Evolutionary conservation across 2,888 invertebrate genomes (phyloP), one percentile per base, ranked within the genome.

Genomic region (Anodontia alba): DNA sequence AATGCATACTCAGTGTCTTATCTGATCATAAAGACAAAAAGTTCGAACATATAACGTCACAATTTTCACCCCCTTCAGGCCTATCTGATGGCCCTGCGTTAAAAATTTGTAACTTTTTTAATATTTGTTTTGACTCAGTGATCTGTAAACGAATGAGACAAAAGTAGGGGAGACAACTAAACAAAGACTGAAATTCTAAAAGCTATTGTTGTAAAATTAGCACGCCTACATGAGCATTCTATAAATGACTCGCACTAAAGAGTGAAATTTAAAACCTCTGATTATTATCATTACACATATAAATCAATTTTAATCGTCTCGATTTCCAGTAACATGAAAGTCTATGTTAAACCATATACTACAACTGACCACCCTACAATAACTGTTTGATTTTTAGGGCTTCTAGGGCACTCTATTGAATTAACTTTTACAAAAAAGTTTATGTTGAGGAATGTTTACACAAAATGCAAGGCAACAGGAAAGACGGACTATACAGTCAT

Each of bases 261-360:
- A 33, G 23, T 62, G 62, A n/a, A 62, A 62, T 62, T 62, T 62
- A 20, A 62, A 20, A 62, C 33, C 17, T 3, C 33, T 33, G 62
- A 62, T 62, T 33, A 17, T 31, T 62, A 62, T 62, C 62, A 17
- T 15, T 17, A 33, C 62, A 33, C 20, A 33, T 62, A 62, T 62
- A 20, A 62, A 62, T 62, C 62, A 62, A 62, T 62, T 62, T 62
- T 23, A 62, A 33, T 62, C 10, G 23, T 62, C 33, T 62, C 23
- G 12, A 62, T 33, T 62, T 54, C 26, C 54, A 46, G n/a, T 15
- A 20, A 46, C 17, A 20, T 46, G 15, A 20, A 46, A 46, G 20
- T 46, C 3, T 20, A 20, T 42, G 42, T n/a, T n/a, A n/a, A n/a
- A 5, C 38, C 12, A 38, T 38, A 38, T 38, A 8, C 38, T 8